These are phyloP conservation scores for Syngnathus floridae DNA, from an alignment of 2,113 vertebrate genomes.

Conservation along the genomic window DNA sequence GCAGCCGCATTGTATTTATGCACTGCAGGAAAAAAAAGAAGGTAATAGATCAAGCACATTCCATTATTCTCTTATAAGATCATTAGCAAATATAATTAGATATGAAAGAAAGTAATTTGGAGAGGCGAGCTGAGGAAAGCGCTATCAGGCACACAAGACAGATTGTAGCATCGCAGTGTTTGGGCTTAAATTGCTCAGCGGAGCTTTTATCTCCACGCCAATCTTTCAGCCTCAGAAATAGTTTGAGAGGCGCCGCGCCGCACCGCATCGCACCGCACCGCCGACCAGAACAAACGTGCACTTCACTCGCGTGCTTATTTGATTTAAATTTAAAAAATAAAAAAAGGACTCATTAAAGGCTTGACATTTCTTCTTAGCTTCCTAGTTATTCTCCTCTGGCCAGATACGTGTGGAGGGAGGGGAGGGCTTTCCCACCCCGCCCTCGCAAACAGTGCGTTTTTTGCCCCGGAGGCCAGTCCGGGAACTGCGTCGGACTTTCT, in stretches of 20 bases:
- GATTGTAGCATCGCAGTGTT: slow-evolving; percentile 78
- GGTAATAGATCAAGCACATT: slow-evolving; percentile 81
- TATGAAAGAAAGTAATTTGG: slow-evolving; percentile 81
- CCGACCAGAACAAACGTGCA: slow-evolving; percentile 4
- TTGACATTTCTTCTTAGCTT: slow-evolving; percentile 1
- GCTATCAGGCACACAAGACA: slow-evolving; percentile 80
- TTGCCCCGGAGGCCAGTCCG: neutral
- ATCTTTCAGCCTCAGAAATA: slow-evolving; percentile 75
- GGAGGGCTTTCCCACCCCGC: neutral
- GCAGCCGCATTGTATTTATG: slow-evolving; percentile 76
- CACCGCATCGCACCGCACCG: neutral
- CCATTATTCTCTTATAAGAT: slow-evolving; percentile 82
- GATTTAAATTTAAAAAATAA: neutral
- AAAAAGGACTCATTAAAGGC: slow-evolving; percentile 12
- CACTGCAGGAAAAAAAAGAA: slow-evolving; percentile 68
- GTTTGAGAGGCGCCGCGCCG: slow-evolving; percentile 45
- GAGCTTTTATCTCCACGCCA: slow-evolving; percentile 73
- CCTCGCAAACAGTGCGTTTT: neutral
- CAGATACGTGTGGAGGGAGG: neutral
- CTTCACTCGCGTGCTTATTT: slow-evolving; percentile 3
- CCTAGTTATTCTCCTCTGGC: neutral
- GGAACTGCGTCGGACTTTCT: too few relatives aligned
- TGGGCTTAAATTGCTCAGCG: slow-evolving; percentile 78
- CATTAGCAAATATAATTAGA: slow-evolving; percentile 83
- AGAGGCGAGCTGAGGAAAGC: slow-evolving; percentile 75